Evolutionary conservation across 2,113 vertebrate species (phyloP).

Genomic region (Irena cyanogastra): DNA sequence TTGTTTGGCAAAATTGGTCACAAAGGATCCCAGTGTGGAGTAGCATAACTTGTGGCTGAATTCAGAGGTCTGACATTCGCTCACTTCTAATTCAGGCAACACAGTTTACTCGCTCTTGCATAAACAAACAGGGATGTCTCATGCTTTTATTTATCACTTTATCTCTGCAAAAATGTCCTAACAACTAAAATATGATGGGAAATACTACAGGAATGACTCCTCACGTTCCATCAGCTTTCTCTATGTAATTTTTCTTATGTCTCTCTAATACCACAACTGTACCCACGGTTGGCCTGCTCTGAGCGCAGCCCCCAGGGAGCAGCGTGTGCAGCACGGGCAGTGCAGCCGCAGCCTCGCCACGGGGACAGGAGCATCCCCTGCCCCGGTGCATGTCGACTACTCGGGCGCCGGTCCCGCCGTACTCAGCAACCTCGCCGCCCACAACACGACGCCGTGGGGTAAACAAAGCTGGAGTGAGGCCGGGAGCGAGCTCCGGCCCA

Average conservation of each 20-base stretch:
- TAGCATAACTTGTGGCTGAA: neutral
- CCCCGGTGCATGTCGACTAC: neutral
- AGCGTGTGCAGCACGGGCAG: neutral
- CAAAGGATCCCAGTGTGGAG: neutral
- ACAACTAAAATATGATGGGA: neutral
- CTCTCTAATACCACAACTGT: rapidly evolving
- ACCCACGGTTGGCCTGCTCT: neutral
- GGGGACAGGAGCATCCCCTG: neutral
- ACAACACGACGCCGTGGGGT: neutral
- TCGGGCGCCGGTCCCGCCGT: neutral
- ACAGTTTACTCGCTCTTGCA: neutral
- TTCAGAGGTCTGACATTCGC: neutral
- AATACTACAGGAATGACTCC: neutral
- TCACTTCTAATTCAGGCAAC: neutral
- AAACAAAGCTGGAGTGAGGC: neutral
- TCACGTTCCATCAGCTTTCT: neutral
- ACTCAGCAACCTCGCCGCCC: rapidly evolving
- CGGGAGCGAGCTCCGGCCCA: neutral
- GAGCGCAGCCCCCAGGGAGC: neutral
- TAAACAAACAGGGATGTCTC: neutral
- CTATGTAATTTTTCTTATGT: rapidly evolving
- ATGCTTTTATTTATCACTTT: neutral
- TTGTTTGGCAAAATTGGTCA: neutral
- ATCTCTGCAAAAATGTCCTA: neutral
- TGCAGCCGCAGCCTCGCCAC: neutral